Percentiles rank a stretch among this genome's conserved stretches.
Evolutionary conservation across 1,140 invertebrate genomes (phyloP).

Genomic region (Pseudomyrmex sp.): DNA sequence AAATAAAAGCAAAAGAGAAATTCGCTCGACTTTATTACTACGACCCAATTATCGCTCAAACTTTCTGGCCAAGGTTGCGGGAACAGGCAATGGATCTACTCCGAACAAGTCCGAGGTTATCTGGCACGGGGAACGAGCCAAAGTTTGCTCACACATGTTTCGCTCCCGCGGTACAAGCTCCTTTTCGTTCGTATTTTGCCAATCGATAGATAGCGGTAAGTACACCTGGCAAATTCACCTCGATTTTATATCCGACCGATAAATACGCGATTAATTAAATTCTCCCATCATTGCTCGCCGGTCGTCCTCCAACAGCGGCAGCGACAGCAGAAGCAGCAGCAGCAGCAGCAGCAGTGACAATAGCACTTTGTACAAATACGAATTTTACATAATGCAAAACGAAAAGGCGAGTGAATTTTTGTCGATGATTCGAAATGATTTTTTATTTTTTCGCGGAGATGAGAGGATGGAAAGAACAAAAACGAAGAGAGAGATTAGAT

Average conservation of each 20-base stretch:
- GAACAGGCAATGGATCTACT: constrained; percentile 31
- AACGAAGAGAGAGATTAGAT: not conserved
- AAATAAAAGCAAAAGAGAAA: constrained; percentile 34
- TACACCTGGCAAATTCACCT: constrained; percentile 14
- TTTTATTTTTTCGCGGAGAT: not conserved
- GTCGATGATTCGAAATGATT: constrained; percentile 21
- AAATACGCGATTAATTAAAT: constrained; percentile 55
- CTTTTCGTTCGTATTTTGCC: constrained; percentile 43
- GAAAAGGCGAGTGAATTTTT: constrained; percentile 33
- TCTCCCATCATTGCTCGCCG: constrained; percentile 25
- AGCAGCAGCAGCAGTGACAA: not conserved
- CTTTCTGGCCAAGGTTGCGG: constrained; percentile 54
- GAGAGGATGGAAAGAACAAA: not conserved
- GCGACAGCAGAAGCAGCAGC: constrained; percentile 1
- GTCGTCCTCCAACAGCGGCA: constrained; percentile 1
- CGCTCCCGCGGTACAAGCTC: constrained; percentile 6
- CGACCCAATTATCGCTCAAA: constrained; percentile 50
- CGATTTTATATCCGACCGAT: constrained; percentile 33
- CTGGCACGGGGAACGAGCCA: constrained; percentile 10
- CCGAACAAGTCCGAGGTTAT: constrained; percentile 15
- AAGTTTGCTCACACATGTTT: constrained; percentile 45
- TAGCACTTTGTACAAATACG: constrained; percentile 51
- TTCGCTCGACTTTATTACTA: constrained; percentile 38
- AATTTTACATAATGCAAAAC: constrained; percentile 32
- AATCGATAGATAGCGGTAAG: constrained; percentile 56